These are phyloP conservation scores for Junonia oenone DNA, from an alignment of 2,888 invertebrate genomes.

Conservation along the genomic window DNA sequence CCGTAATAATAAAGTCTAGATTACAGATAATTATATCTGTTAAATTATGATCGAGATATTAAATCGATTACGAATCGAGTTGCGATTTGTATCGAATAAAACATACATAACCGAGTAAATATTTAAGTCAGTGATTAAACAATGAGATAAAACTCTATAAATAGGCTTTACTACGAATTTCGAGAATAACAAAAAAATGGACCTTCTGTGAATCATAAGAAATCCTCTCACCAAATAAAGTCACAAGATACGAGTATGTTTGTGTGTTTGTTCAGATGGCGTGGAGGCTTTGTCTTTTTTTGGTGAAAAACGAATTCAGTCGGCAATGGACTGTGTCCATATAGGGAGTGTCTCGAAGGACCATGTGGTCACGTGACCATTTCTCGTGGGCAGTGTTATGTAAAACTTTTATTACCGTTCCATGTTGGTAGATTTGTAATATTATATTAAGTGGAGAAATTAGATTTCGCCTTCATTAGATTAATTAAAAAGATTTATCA, in stretches of 20 bases:
- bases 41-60: not conserved
- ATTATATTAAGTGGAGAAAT: not conserved
- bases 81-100: too few relatives aligned
- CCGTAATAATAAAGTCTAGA: too few relatives aligned
- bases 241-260: not conserved
- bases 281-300: conserved; percentile 18
- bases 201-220: not conserved
- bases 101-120: too few relatives aligned
- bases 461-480: not conserved
- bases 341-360: conserved; percentile 9
- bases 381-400: conserved; percentile 16
- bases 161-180: not conserved
- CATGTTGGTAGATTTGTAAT: not conserved
- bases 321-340: conserved; percentile 15
- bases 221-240: conserved; percentile 11
- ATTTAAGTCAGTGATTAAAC: too few relatives aligned
- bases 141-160: too few relatives aligned
- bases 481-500: too few relatives aligned
- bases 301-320: conserved; percentile 18
- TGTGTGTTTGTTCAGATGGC: not conserved
- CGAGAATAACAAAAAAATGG: not conserved
- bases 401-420: conserved; percentile 4
- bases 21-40: too few relatives aligned
- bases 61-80: not conserved
- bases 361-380: not conserved